These are phyloP conservation scores for Anastrepha ludens DNA, from an alignment of 1,140 invertebrate species.

Conservation along the genomic window DNA sequence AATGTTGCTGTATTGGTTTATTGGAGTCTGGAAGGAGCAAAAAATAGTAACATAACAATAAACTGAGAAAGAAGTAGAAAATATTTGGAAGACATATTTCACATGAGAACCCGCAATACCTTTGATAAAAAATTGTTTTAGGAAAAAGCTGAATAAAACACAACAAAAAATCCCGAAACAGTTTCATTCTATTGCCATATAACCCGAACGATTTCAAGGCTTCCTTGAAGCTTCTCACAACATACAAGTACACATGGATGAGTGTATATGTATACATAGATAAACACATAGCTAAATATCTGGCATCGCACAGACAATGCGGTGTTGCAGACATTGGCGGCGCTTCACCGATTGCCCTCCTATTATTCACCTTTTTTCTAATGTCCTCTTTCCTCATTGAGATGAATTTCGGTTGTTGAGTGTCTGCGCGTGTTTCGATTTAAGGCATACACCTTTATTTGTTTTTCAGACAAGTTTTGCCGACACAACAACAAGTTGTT, in stretches of 20 bases:
- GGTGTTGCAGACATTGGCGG: constrained; percentile 19
- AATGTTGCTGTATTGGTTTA: too few species aligned
- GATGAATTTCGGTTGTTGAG: constrained; percentile 3
- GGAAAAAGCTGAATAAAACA: not conserved
- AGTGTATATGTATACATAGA: too few species aligned
- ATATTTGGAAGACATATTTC: not conserved
- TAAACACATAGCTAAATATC: not conserved
- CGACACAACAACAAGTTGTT: constrained; percentile 43
- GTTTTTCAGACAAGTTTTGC: constrained; percentile 41
- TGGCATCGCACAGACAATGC: not conserved
- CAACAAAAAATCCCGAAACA: not conserved
- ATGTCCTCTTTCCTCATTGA: constrained; percentile 7
- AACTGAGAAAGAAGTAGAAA: not conserved
- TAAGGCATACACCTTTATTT: constrained; percentile 46
- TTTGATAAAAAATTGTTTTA: not conserved
- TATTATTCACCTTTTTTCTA: constrained; percentile 49
- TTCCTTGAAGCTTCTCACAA: not conserved
- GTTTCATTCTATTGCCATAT: not conserved
- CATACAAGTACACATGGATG: not conserved
- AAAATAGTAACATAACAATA: not conserved
- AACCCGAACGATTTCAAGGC: not conserved
- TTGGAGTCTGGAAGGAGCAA: not conserved
- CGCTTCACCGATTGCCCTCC: constrained; percentile 26
- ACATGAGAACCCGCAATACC: not conserved
- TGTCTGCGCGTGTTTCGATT: constrained; percentile 46